Conservation (phyloP, 2,888 invertebrate genomes). For the Drosophila maculinotata region DNA sequence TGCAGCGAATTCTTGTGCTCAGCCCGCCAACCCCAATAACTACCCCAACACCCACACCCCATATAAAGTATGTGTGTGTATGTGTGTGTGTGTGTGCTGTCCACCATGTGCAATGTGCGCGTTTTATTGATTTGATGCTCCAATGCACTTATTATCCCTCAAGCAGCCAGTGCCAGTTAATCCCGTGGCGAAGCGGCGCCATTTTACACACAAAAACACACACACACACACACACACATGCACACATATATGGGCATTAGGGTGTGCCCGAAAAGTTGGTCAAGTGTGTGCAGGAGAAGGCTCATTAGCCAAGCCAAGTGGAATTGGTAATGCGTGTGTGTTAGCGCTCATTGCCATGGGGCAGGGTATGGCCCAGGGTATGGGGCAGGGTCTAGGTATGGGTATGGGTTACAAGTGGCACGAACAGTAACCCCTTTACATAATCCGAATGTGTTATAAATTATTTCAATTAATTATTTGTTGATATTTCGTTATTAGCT, state of each 20-base stretch:
- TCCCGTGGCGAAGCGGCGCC: slow-evolving; percentile 65
- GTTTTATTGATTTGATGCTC: slow-evolving; percentile 83
- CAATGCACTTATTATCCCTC: slow-evolving; percentile 81
- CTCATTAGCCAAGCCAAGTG: slow-evolving; percentile 68
- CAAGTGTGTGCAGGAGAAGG: slow-evolving; percentile 52
- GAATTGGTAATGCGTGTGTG: slow-evolving; percentile 43
- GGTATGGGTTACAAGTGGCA: background rate
- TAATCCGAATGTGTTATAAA: slow-evolving; percentile 9
- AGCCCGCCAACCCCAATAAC: too few relatives aligned
- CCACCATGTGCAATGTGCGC: slow-evolving; percentile 69
- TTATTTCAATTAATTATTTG: slow-evolving; percentile 8
- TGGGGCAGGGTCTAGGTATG: too few relatives aligned
- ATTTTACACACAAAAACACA: slow-evolving; percentile 47
- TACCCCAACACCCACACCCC: too few relatives aligned
- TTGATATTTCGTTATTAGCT: background rate
- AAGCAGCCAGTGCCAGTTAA: slow-evolving; percentile 71
- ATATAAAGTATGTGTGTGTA: slow-evolving; percentile 40
- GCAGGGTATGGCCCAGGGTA: background rate
- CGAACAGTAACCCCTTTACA: background rate
- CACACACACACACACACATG: slow-evolving; percentile 4
- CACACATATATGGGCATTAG: slow-evolving; percentile 49
- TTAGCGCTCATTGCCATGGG: background rate
- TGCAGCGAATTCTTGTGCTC: slow-evolving; percentile 70
- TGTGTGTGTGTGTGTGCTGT: slow-evolving; percentile 40
- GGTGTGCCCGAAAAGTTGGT: slow-evolving; percentile 70